Conservation (phyloP, 2,797 vertebrate species). For the Mormyrus proboscirostris region DNA sequence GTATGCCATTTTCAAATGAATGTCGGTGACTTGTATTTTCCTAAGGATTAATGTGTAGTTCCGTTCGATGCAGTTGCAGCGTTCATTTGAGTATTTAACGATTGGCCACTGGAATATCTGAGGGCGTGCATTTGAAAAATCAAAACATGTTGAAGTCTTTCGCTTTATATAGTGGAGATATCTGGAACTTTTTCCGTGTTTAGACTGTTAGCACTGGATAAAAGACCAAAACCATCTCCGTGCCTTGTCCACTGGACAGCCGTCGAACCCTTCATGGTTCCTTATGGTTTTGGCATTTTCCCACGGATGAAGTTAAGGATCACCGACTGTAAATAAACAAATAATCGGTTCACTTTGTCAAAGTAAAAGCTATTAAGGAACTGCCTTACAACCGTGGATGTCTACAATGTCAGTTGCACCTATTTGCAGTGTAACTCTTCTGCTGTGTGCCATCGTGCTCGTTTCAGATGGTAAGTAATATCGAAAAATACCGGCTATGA, state of each 20-base stretch:
- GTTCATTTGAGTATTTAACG: not conserved
- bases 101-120: slow-evolving; percentile 12
- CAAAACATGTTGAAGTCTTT: slow-evolving; percentile 30
- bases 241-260: slow-evolving; percentile 15
- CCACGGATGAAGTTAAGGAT: slow-evolving; percentile 30
- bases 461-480: slow-evolving; percentile 58
- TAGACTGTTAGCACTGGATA: slow-evolving; percentile 16
- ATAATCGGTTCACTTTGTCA: slow-evolving; percentile 21
- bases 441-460: slow-evolving; percentile 48
- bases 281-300: slow-evolving; percentile 18
- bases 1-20: not conserved
- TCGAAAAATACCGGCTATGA: not conserved
- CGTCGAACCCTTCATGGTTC: not conserved
- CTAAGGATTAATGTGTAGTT: slow-evolving; percentile 1
- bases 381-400: slow-evolving; percentile 39
- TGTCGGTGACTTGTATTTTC: not conserved
- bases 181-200: slow-evolving; percentile 49
- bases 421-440: slow-evolving; percentile 53
- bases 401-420: slow-evolving; percentile 60
- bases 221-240: slow-evolving; percentile 22
- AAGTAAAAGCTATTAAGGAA: slow-evolving; percentile 41
- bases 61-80: not conserved
- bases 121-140: slow-evolving; percentile 12
- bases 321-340: slow-evolving; percentile 27
- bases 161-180: slow-evolving; percentile 36